A percentile compares a stretch with the other conserved stretches of the same genome.
phyloP scores from a whole-genome alignment of 2,113 vertebrate genomes.

The Trematomus loennbergii region DNA sequence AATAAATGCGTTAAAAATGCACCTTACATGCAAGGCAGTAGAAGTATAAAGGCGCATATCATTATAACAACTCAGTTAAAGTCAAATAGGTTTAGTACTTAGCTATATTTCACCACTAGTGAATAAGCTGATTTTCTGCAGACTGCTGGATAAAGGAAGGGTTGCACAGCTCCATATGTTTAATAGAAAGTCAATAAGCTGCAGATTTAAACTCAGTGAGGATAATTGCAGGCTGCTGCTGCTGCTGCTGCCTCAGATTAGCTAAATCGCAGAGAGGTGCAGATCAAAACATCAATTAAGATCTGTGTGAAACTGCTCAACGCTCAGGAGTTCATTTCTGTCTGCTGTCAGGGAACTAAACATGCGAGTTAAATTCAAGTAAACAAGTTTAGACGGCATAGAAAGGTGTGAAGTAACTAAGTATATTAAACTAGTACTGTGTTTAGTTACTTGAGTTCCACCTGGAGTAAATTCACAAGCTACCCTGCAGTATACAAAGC shows the following conservation, averaged over 20 bases:
- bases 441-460: too few species aligned
- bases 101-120: neutral
- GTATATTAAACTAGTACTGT: too few species aligned
- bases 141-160: neutral
- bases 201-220: constrained; percentile 19
- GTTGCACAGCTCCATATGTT: neutral
- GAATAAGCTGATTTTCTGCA: neutral
- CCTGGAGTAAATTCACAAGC: too few species aligned
- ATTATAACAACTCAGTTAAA: neutral
- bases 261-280: constrained; percentile 60
- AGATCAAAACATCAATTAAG: constrained; percentile 61
- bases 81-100: neutral
- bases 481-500: too few species aligned
- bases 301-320: neutral
- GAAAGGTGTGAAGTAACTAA: too few species aligned
- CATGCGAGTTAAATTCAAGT: neutral
- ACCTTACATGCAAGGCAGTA: neutral
- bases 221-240: constrained; percentile 50
- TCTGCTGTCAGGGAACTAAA: constrained; percentile 4
- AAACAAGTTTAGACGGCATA: neutral
- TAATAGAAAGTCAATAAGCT: neutral
- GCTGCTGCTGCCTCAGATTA: constrained; percentile 13
- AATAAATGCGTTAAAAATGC: neutral
- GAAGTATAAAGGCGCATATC: neutral
- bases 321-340: constrained; percentile 8